Percentiles rank a stretch among this genome's conserved stretches.
These are phyloP conservation scores for Pseudorectes ferrugineus DNA, from an alignment of 2,113 vertebrate species.

Conservation along the genomic window DNA sequence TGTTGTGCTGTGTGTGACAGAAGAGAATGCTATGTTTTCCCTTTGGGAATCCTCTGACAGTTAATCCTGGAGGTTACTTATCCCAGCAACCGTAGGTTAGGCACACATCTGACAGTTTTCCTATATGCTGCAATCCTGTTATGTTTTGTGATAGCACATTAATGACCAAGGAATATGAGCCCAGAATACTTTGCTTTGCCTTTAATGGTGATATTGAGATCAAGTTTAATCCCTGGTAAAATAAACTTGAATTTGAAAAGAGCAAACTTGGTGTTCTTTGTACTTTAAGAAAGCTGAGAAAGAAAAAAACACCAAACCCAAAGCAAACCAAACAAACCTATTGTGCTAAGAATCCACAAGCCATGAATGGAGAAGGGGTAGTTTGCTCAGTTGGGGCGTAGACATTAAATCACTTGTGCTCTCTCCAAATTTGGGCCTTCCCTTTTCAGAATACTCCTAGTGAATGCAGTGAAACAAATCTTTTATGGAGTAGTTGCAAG, in stretches of 20 bases:
- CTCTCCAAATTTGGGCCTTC: not conserved
- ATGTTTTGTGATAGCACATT: not conserved
- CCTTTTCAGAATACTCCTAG: not conserved
- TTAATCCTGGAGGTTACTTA: not conserved
- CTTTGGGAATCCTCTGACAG: not conserved
- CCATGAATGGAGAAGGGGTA: not conserved
- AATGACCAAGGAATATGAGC: not conserved
- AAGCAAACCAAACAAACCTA: not conserved
- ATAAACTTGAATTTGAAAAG: not conserved
- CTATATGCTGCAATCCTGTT: not conserved
- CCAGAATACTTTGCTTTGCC: not conserved
- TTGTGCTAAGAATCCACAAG: not conserved
- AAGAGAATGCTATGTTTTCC: not conserved
- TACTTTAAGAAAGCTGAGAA: not conserved
- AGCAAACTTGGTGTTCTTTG: not conserved
- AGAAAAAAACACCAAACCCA: not conserved
- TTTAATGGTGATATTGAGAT: not conserved
- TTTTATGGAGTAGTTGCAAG: not conserved
- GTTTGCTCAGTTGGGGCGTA: not conserved
- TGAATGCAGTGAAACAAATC: not conserved
- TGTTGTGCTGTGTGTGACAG: not conserved
- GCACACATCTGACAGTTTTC: not conserved
- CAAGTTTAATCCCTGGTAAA: not conserved
- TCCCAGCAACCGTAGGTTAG: not conserved
- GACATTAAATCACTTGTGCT: not conserved